A percentile compares a stretch with the other conserved stretches of the same genome.
Evolutionary conservation across 2,888 invertebrate species (phyloP).

Genomic region (Desoria tigrina): DNA sequence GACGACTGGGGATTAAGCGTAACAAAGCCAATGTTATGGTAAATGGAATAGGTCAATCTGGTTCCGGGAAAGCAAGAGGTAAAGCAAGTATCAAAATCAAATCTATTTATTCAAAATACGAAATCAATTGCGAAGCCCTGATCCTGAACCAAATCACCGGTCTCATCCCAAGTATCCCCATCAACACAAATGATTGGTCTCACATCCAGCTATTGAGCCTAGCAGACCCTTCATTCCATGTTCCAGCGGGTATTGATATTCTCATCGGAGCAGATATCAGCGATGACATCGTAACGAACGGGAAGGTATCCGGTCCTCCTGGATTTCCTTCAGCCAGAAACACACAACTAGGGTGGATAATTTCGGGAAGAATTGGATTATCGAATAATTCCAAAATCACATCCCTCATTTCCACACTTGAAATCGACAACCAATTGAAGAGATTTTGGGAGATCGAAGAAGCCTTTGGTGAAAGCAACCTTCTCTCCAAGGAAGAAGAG

Average conservation of each 20-base stretch:
- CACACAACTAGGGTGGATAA: neutral
- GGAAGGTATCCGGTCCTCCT: neutral
- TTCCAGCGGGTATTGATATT: neutral
- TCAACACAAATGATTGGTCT: neutral
- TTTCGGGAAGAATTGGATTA: neutral
- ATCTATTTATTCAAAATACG: neutral
- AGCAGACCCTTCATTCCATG: neutral
- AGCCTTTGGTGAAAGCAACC: neutral
- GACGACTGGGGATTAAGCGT: neutral
- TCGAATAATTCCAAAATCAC: neutral
- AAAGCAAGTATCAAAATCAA: neutral
- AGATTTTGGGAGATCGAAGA: slow-evolving; percentile 31
- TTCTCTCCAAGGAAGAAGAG: slow-evolving; percentile 15
- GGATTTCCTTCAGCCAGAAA: neutral
- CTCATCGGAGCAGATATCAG: neutral
- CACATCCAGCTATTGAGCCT: neutral
- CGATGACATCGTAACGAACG: neutral
- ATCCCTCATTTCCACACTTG: neutral
- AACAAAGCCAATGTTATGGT: neutral
- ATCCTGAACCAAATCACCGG: neutral
- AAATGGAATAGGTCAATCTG: neutral
- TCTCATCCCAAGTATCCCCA: neutral
- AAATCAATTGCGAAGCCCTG: neutral
- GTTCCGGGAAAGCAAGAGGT: neutral
- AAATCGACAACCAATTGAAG: neutral